phyloP scores from a whole-genome alignment of 1,140 invertebrate genomes.

The Macrobrachium nipponense region DNA sequence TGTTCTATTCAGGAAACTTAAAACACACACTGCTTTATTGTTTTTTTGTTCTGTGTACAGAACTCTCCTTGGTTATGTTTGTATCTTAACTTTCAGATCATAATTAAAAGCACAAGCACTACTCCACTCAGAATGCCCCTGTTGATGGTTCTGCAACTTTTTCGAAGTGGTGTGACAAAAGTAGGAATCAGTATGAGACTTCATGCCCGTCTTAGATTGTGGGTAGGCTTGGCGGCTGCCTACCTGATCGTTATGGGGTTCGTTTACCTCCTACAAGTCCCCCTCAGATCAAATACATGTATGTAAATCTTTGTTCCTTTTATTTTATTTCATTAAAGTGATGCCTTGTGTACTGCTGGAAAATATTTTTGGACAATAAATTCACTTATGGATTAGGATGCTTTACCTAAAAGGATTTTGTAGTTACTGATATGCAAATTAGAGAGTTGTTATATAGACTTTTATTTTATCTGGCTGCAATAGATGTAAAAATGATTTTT shows the following conservation, averaged over 20 bases:
- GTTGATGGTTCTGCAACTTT: constrained; percentile 20
- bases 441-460: too few species aligned
- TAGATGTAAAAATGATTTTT: too few species aligned
- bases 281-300: constrained; percentile 38
- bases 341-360: background rate
- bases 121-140: constrained; percentile 6
- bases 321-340: background rate
- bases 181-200: constrained; percentile 25
- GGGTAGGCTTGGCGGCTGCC: constrained; percentile 29
- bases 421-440: too few species aligned
- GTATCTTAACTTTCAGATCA: too few species aligned
- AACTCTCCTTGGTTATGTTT: too few species aligned
- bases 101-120: too few species aligned
- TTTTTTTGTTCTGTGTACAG: too few species aligned
- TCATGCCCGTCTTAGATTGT: constrained; percentile 38
- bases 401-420: too few species aligned
- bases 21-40: too few species aligned
- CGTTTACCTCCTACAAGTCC: constrained; percentile 28
- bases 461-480: too few species aligned
- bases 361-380: background rate
- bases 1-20: too few species aligned
- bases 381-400: too few species aligned
- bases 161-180: background rate
- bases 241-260: constrained; percentile 43
- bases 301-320: background rate